phyloP scores from a whole-genome alignment of 2,113 vertebrate species.

The Hylia prasina region DNA sequence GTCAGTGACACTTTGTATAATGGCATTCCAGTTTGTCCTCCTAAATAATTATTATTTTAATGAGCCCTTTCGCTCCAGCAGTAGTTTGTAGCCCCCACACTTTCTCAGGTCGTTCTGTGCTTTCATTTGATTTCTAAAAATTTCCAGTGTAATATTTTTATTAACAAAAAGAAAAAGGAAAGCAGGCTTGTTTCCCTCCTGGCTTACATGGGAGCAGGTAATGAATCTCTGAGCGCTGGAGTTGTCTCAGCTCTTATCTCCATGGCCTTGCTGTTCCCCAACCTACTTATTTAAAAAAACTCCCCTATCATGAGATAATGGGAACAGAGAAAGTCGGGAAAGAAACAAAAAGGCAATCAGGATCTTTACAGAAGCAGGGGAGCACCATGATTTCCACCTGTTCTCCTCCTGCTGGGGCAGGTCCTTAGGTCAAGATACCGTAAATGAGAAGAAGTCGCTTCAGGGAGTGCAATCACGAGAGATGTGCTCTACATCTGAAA shows the following conservation, averaged over 20 bases:
- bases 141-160: background rate
- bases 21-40: background rate
- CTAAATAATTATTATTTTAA: constrained; percentile 48
- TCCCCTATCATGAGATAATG: background rate
- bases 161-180: background rate
- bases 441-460: background rate
- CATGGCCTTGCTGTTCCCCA: background rate
- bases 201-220: background rate
- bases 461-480: background rate
- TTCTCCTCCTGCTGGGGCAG: background rate
- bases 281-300: background rate
- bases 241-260: background rate
- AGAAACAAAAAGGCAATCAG: constrained; percentile 11
- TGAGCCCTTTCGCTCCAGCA: constrained; percentile 58
- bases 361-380: background rate
- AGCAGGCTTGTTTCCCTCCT: background rate
- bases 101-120: background rate
- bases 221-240: background rate
- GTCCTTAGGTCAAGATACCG: background rate
- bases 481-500: background rate
- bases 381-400: background rate
- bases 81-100: constrained; percentile 64
- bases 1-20: background rate
- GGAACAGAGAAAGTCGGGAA: background rate
- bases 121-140: background rate